Percentiles rank a stretch among this genome's conserved stretches.
Evolutionary conservation across 1,140 invertebrate genomes (phyloP).

Genomic region (Anastatus disparis): DNA sequence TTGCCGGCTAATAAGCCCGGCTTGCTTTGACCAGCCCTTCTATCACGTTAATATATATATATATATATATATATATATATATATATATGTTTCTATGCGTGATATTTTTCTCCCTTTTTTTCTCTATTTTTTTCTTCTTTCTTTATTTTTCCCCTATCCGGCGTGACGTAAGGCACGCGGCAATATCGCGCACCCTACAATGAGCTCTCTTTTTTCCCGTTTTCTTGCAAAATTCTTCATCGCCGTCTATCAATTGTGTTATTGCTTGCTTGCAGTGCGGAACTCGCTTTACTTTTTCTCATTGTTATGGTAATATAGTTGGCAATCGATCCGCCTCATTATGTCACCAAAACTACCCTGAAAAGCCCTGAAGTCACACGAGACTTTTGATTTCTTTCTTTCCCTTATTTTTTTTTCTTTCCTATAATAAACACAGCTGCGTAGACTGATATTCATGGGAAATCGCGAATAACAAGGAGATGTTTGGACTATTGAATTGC

Average conservation of each 20-base stretch:
- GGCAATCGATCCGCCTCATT: constrained; percentile 65
- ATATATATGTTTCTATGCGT: constrained; percentile 44
- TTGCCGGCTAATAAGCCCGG: constrained; percentile 51
- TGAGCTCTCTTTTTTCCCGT: constrained; percentile 53
- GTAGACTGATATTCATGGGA: constrained; percentile 53
- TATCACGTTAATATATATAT: no score
- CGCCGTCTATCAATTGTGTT: constrained; percentile 63
- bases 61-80: background rate
- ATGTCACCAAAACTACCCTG: constrained; percentile 53
- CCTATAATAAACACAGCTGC: no score
- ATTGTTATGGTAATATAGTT: constrained; percentile 63
- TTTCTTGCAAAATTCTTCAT: constrained; percentile 61
- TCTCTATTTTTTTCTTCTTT: no score
- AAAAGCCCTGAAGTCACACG: constrained; percentile 53
- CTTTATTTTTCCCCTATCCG: no score
- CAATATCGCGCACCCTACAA: no score
- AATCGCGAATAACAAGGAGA: no score
- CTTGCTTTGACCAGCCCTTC: constrained; percentile 44
- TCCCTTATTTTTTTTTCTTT: no score
- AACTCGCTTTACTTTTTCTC: background rate
- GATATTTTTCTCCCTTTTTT: constrained; percentile 42
- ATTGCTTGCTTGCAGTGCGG: constrained; percentile 43
- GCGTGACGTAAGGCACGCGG: no score
- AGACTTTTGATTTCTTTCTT: background rate
- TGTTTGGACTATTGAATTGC: background rate